A percentile compares a stretch with the other conserved stretches of the same genome.
Evolutionary conservation across 2,797 vertebrate genomes (phyloP).

Genomic region (Peromyscus melanophrys): DNA sequence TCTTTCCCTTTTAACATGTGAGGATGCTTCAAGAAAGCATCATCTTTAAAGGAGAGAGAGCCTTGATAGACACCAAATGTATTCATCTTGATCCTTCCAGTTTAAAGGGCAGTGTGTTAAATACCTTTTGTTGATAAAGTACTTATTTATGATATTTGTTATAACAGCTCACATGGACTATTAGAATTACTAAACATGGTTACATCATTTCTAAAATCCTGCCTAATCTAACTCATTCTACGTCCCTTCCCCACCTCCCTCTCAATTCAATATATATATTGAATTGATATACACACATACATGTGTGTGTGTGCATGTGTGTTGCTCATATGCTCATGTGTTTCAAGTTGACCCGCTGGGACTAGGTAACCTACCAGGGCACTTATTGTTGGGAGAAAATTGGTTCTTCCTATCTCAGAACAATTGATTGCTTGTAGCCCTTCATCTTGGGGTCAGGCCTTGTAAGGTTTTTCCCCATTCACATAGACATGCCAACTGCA

Average conservation of each 20-base stretch:
- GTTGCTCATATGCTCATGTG: neutral
- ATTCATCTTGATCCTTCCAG: neutral
- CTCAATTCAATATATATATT: neutral
- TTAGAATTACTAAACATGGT: neutral
- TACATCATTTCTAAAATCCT: neutral
- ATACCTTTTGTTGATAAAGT: neutral
- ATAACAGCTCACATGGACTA: too few species aligned
- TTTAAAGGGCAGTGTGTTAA: neutral
- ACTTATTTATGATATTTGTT: neutral
- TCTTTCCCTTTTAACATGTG: neutral
- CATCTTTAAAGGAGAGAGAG: neutral
- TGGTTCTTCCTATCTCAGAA: neutral
- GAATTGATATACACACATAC: neutral
- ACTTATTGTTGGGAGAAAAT: neutral
- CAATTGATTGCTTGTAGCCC: neutral
- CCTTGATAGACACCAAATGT: neutral
- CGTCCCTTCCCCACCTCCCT: neutral
- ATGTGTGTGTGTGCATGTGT: too few species aligned
- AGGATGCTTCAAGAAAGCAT: neutral
- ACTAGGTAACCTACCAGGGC: neutral
- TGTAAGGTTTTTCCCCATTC: neutral
- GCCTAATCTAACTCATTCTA: neutral
- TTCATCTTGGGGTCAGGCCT: neutral
- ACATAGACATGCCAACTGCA: neutral
- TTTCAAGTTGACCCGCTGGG: neutral